These are phyloP conservation scores for Muscidifurax raptorellus DNA, from an alignment of 1,140 invertebrate genomes.

Conservation along the genomic window DNA sequence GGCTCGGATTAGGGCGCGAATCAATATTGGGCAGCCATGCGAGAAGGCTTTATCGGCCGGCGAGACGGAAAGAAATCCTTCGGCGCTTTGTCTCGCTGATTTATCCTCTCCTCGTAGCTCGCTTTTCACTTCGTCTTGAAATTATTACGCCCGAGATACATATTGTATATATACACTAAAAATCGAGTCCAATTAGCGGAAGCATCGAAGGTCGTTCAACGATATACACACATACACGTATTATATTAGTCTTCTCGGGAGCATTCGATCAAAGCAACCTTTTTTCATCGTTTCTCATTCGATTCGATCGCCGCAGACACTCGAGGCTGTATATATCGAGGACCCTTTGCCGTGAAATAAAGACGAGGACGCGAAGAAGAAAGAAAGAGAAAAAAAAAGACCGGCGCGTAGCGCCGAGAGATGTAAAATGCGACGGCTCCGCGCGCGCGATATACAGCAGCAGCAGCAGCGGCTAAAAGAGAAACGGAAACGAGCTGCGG, in stretches of 20 bases:
- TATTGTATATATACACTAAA: not conserved
- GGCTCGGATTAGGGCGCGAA: conserved; percentile 74
- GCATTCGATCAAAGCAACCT: conserved; percentile 12
- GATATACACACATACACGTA: not conserved
- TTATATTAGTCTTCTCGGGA: no score
- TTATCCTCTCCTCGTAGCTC: conserved; percentile 49
- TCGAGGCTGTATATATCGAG: conserved; percentile 35
- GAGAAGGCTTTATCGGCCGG: conserved; percentile 71
- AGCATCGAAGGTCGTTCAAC: not conserved
- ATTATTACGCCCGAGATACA: not conserved
- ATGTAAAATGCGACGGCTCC: not conserved
- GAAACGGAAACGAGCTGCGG: conserved; percentile 27
- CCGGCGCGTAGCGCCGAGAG: not conserved
- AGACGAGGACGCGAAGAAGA: conserved; percentile 37
- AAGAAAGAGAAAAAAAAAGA: not conserved
- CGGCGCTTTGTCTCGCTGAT: conserved; percentile 52
- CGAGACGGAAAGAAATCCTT: conserved; percentile 64
- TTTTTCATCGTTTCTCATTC: conserved; percentile 31
- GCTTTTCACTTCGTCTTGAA: not conserved
- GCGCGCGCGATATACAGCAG: no score
- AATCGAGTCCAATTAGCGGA: not conserved
- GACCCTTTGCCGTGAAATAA: conserved; percentile 41
- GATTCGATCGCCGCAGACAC: not conserved
- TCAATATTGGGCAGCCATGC: conserved; percentile 75
- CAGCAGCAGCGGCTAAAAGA: not conserved